Conservation (phyloP, 2,888 invertebrate genomes). For the Lasioglossum villosulum region DNA sequence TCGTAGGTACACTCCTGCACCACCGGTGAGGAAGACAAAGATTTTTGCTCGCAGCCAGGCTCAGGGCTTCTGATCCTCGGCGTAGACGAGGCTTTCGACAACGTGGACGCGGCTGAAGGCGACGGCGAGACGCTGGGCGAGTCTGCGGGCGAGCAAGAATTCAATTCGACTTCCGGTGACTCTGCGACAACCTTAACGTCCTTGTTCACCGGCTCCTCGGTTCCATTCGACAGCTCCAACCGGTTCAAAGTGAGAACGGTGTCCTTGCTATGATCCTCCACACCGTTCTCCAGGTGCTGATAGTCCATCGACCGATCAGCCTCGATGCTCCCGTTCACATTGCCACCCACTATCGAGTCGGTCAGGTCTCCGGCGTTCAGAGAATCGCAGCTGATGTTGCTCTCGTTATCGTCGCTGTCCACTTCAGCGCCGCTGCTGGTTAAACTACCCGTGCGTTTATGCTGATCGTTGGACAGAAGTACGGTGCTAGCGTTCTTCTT, state of each 20-base stretch:
- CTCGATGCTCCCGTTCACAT: slow-evolving; percentile 39
- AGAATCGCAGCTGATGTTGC: slow-evolving; percentile 93
- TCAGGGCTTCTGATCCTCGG: slow-evolving; percentile 75
- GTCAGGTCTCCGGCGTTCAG: slow-evolving; percentile 87
- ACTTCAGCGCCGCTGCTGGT: slow-evolving; percentile 88
- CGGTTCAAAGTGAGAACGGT: slow-evolving; percentile 29
- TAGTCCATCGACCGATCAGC: slow-evolving; percentile 23
- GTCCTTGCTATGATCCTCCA: slow-evolving; percentile 9
- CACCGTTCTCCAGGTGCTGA: slow-evolving; percentile 27
- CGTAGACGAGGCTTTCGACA: slow-evolving; percentile 78
- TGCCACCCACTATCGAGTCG: slow-evolving; percentile 53
- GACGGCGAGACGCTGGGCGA: slow-evolving; percentile 60
- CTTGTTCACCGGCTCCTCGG: slow-evolving; percentile 32
- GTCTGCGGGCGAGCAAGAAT: slow-evolving; percentile 36
- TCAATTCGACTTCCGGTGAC: slow-evolving; percentile 45
- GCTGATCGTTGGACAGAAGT: slow-evolving; percentile 85
- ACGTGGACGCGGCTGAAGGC: slow-evolving; percentile 62
- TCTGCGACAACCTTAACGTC: background rate
- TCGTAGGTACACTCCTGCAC: slow-evolving; percentile 90
- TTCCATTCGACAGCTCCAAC: slow-evolving; percentile 29
- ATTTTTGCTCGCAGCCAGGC: slow-evolving; percentile 44
- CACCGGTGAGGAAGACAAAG: slow-evolving; percentile 79
- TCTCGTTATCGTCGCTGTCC: slow-evolving; percentile 90
- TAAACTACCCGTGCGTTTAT: slow-evolving; percentile 86
- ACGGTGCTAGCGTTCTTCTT: slow-evolving; percentile 86